Base-by-base conservation (phyloP, 2,797 vertebrate genomes). In the Heterohyrax brucei region DNA sequence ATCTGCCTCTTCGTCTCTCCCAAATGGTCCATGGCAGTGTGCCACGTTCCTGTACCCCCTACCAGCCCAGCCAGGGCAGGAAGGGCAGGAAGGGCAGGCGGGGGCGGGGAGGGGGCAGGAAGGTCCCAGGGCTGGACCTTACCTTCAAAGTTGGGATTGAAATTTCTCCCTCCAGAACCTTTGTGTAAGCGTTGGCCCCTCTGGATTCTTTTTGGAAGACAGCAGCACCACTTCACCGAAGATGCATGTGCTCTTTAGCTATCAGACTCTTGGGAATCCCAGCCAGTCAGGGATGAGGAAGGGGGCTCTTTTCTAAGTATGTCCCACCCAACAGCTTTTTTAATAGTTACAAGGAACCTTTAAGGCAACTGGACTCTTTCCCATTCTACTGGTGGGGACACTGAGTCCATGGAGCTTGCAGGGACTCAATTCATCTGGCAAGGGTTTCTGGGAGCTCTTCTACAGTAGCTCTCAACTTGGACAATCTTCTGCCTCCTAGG, bases 1-100 rank as follows among this genome's bases (percentile, higher is more conserved):
- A 87, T 82, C 66, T 80, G 88, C 50, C 14, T 19, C 64, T 93
- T 93, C 87, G 39, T 39, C 59, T 66, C 81, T 87, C 85, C 80
- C 59, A 88, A 97, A 96, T 0, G 6, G 93, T 86, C 68, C 14
- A 39, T 48, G 90, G 96, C 92, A 72, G 21, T 0, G 7, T 82
- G 93, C 94, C 95, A 84, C 28, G 30, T 89, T 95, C 81, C 13
- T 5, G 80, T 7, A 22, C 14, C n/a, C 18, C 12, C 14, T 84
- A 66, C 61, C 59, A 24, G 75, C 84, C 70, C 73, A 50, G 44
- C 62, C 30, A 6, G 10, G 50, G 46, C 48, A 59, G 28, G 30
- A 77, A 48, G 33, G 28, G 26, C 4, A 6, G n/a, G 46, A 64
- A 79, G 46, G 39, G 26, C 4, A 6, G n/a, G 46, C 72, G 75